phyloP scores from a whole-genome alignment of 2,888 invertebrate species.

The Hemicrepidius hirtus region DNA sequence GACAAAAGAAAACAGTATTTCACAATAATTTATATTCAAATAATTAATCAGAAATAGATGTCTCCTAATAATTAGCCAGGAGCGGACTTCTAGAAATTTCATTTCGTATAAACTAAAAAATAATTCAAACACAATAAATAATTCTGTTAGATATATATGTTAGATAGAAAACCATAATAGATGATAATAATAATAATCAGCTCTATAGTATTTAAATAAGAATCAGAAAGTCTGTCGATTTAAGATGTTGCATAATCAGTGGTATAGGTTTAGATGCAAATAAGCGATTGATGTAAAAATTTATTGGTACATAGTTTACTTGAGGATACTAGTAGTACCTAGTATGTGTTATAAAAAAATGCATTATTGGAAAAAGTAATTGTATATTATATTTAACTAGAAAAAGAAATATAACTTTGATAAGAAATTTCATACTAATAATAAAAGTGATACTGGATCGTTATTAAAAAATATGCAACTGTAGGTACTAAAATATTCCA shows the following conservation, averaged over 20 bases:
- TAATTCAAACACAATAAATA: background rate
- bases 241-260: background rate
- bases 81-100: slow-evolving; percentile 20
- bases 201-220: background rate
- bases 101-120: background rate
- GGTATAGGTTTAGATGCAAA: background rate
- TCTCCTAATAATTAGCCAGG: slow-evolving; percentile 14
- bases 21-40: slow-evolving; percentile 21
- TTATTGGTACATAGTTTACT: too few relatives aligned
- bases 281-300: too few relatives aligned
- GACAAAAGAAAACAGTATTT: slow-evolving; percentile 29
- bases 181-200: background rate
- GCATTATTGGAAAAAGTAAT: too few relatives aligned
- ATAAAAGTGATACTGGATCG: too few relatives aligned
- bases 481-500: too few relatives aligned
- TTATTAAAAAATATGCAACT: too few relatives aligned
- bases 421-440: too few relatives aligned
- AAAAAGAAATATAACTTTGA: too few relatives aligned
- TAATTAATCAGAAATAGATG: slow-evolving; percentile 15
- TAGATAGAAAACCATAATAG: too few relatives aligned
- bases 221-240: background rate
- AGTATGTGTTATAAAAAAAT: too few relatives aligned
- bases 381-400: too few relatives aligned
- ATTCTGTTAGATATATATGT: background rate
- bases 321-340: too few relatives aligned